These are phyloP conservation scores for Dasyprocta punctata DNA, from an alignment of 2,113 vertebrate genomes.

Conservation along the genomic window DNA sequence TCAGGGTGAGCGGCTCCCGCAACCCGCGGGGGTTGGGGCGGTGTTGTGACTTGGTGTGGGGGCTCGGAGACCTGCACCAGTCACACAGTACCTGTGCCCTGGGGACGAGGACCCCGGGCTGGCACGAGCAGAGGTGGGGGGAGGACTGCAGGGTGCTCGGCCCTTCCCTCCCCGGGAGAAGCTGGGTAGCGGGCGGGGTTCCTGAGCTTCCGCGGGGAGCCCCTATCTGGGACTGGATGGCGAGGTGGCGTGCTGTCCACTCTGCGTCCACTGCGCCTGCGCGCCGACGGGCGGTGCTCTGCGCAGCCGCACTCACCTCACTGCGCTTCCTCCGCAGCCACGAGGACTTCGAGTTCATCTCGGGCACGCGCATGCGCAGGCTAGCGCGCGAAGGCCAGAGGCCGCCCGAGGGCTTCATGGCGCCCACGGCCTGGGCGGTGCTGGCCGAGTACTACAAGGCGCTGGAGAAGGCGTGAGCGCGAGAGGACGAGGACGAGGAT, in stretches of 20 bases:
- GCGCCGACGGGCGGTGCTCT: too few relatives aligned
- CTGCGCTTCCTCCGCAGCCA: slow-evolving; percentile 85
- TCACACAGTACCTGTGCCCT: background rate
- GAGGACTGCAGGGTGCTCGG: background rate
- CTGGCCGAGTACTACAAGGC: slow-evolving; percentile 96
- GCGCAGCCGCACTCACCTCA: background rate
- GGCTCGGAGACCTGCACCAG: background rate
- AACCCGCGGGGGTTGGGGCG: background rate
- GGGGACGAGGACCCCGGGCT: too few relatives aligned
- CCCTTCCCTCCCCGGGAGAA: background rate
- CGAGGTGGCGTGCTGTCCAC: background rate
- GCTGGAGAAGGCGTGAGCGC: slow-evolving; percentile 92
- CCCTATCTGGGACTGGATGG: background rate
- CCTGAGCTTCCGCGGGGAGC: background rate
- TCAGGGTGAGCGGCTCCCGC: too few relatives aligned
- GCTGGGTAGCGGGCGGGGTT: background rate
- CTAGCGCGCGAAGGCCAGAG: slow-evolving; percentile 96
- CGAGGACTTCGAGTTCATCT: slow-evolving; percentile 98
- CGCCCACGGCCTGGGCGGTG: slow-evolving; percentile 95
- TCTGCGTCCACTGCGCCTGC: too few relatives aligned
- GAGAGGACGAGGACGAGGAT: slow-evolving; percentile 74
- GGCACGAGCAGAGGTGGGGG: background rate
- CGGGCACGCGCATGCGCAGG: slow-evolving; percentile 97
- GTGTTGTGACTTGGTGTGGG: background rate
- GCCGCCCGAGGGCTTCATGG: slow-evolving; percentile 98